Conservation (phyloP, 1,140 invertebrate genomes). For the Ips typographus region DNA sequence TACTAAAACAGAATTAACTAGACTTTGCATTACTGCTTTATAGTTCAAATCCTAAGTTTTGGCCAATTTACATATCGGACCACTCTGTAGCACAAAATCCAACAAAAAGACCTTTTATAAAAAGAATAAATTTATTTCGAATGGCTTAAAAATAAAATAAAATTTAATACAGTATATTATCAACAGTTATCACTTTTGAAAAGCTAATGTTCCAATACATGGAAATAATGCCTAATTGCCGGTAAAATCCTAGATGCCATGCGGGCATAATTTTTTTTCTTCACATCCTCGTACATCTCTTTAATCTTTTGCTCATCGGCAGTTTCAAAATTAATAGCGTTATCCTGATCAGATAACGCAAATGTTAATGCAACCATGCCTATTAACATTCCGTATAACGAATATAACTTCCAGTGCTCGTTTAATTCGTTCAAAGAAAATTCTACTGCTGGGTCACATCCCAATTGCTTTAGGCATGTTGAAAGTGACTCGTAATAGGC, state of each 20-base stretch:
- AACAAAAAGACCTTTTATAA: too few species aligned
- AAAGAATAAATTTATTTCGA: too few species aligned
- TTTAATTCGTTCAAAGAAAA: slow-evolving; percentile 53
- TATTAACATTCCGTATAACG: neutral
- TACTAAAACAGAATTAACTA: too few species aligned
- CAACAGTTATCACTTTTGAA: too few species aligned
- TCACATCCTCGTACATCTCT: neutral
- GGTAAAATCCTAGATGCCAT: neutral
- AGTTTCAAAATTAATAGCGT: neutral
- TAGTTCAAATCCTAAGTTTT: too few species aligned
- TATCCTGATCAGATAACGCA: neutral
- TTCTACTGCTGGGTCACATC: slow-evolving; percentile 39
- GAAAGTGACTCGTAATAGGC: slow-evolving; percentile 17
- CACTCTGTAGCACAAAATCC: too few species aligned
- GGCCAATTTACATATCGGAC: too few species aligned
- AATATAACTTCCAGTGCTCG: slow-evolving; percentile 48
- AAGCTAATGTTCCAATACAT: neutral
- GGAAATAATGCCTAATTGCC: neutral
- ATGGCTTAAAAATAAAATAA: too few species aligned
- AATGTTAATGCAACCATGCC: neutral
- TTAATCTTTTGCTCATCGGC: neutral
- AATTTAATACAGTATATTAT: too few species aligned
- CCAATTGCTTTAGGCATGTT: slow-evolving; percentile 4
- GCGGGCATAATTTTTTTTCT: neutral
- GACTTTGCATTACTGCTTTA: too few species aligned